These are phyloP conservation scores for Agrypnia vestita DNA, from an alignment of 1,140 invertebrate genomes.

Conservation along the genomic window DNA sequence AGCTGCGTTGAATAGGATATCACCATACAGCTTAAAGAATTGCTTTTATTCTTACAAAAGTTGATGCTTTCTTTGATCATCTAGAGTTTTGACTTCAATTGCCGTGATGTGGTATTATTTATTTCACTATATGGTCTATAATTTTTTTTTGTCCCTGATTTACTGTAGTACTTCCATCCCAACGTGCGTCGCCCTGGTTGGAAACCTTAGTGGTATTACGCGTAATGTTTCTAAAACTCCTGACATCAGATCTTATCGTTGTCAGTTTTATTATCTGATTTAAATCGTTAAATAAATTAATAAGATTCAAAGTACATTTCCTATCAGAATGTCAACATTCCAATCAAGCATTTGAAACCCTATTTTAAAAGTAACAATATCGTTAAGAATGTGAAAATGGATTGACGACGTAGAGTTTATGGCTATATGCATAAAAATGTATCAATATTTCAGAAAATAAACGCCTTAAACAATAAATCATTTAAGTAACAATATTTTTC, in stretches of 20 bases:
- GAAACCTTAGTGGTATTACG: neutral
- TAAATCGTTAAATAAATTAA: conserved; percentile 24
- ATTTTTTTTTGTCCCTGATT: conserved; percentile 17
- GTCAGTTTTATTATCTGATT: conserved; percentile 41
- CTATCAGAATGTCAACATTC: conserved; percentile 21
- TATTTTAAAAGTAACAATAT: neutral
- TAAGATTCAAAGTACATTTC: conserved; percentile 1
- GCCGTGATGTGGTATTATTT: conserved; percentile 7
- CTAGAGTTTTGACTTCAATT: conserved; percentile 27
- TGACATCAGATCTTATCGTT: conserved; percentile 26
- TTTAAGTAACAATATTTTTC: too few relatives aligned
- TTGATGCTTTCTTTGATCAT: conserved; percentile 13
- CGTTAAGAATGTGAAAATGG: too few relatives aligned
- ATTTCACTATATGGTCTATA: too few relatives aligned
- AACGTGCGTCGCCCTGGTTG: neutral
- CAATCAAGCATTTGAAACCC: conserved; percentile 16
- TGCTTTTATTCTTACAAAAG: conserved; percentile 8
- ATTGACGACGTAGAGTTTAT: too few relatives aligned
- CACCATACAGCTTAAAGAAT: neutral
- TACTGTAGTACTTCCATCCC: neutral
- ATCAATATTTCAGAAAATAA: too few relatives aligned
- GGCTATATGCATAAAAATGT: too few relatives aligned
- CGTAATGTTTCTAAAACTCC: conserved; percentile 30
- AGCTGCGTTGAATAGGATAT: conserved; percentile 8
- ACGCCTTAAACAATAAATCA: too few relatives aligned